Base-by-base conservation (phyloP, 2,888 invertebrate genomes). In the Achlya flavicornis region DNA sequence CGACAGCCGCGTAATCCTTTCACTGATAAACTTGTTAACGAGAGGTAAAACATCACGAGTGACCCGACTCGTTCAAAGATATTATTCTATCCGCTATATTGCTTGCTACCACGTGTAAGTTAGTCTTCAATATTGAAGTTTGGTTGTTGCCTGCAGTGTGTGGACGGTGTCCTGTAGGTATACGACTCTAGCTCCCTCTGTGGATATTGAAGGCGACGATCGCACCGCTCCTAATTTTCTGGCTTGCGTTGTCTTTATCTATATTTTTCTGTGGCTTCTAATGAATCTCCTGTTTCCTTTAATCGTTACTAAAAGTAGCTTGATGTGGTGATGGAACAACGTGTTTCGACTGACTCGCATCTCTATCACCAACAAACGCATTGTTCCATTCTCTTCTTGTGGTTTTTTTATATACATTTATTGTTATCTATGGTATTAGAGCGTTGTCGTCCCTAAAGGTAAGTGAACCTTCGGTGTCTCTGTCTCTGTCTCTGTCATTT, bases 21-120 rank as follows among this genome's bases (percentile, higher is more conserved):
- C 96, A 96, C 96, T 95, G 98, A 99, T 96, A 98, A 98, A 96
- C 97, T 99, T 94, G 98, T 99, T 94, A 99, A 99, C 95, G 98
- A 97, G 96, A 98, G 99, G 98, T 98, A 96, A 96, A 88, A 85
- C 86, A 87, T 77, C 83, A 80, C 87, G 92, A 88, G 91, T 86
- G 87, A 72, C 74, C 75, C 78, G 83, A 81, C 88, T 91, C 91
- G 90, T 85, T 85, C 87, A 88, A 85, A 85, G 86, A 89, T 90
- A 87, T 90, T 90, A 89, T 89, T 90, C 87, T 92, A 89, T 92
- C 85, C 84, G 93, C 93, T 93, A 92, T 26, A 80, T 87, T 89
- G 93, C 93, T 93, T 93, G 93, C 92, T 91, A 90, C 88, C 90
- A 91, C 91, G 88, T 92, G 88, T 89, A 83, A 69, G 76, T 80